Evolutionary conservation across 2,888 invertebrate genomes (phyloP).

Genomic region (Nebria brevicollis): DNA sequence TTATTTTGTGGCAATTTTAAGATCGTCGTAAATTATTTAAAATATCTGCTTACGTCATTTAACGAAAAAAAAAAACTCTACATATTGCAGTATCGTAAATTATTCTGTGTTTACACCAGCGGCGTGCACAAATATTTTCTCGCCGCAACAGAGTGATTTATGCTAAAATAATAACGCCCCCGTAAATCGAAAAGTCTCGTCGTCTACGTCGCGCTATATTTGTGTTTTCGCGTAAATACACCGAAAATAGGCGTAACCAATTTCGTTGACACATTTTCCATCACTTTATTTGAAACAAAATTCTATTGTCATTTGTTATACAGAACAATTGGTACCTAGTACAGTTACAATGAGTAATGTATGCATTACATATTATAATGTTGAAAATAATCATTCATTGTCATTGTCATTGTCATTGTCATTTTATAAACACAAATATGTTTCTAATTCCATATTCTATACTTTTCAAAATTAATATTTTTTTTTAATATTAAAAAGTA

Average conservation of each 20-base stretch:
- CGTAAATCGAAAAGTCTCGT: not conserved
- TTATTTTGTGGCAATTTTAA: too few relatives aligned
- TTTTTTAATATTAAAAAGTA: too few relatives aligned
- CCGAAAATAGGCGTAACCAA: slow-evolving; percentile 26
- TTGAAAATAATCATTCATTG: too few relatives aligned
- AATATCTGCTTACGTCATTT: too few relatives aligned
- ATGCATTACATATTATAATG: not conserved
- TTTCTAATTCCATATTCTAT: too few relatives aligned
- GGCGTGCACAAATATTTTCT: not conserved
- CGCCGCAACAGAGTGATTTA: not conserved
- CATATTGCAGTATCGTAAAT: not conserved
- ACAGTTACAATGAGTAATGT: not conserved
- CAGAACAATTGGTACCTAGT: not conserved
- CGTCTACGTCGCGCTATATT: not conserved
- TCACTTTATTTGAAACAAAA: not conserved
- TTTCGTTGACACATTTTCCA: slow-evolving; percentile 33
- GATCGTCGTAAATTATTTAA: too few relatives aligned
- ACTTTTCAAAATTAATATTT: too few relatives aligned
- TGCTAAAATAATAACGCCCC: slow-evolving; percentile 1
- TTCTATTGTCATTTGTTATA: not conserved
- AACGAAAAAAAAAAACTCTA: not conserved
- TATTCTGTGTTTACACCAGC: not conserved
- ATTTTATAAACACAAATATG: too few relatives aligned
- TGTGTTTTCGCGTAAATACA: not conserved
- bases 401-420: too few relatives aligned